These are phyloP conservation scores for Myrmecobius fasciatus DNA, from an alignment of 2,113 vertebrate genomes.

Conservation along the genomic window DNA sequence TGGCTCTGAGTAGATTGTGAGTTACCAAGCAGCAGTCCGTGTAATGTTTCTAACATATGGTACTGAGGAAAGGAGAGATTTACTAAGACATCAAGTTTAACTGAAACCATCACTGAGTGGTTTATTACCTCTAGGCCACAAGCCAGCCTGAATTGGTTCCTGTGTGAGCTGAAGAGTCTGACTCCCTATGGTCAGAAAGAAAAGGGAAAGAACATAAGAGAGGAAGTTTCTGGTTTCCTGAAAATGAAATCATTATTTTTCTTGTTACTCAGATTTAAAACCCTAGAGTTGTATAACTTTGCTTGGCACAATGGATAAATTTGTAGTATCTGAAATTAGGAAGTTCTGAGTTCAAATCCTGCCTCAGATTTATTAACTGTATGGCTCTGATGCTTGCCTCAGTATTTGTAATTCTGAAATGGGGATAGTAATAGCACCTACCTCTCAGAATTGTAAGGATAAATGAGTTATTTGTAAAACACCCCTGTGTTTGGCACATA, in stretches of 20 bases:
- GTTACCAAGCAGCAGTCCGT: neutral
- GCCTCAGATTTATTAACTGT: neutral
- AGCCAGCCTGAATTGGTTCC: neutral
- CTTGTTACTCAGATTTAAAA: neutral
- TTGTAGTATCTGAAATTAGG: neutral
- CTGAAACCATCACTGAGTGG: neutral
- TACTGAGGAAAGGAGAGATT: neutral
- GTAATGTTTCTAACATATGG: neutral
- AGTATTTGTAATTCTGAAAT: neutral
- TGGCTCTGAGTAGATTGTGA: slow-evolving; percentile 10
- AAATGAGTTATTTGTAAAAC: neutral
- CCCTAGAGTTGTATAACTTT: neutral
- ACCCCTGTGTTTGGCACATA: neutral
- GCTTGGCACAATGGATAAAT: neutral
- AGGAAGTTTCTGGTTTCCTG: neutral
- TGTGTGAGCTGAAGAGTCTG: neutral
- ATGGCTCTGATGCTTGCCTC: neutral
- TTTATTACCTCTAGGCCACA: slow-evolving; percentile 13
- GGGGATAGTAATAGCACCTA: neutral
- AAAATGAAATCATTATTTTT: neutral
- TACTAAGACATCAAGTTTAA: neutral
- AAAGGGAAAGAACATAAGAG: neutral
- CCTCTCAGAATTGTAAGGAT: neutral
- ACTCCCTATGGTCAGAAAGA: neutral
- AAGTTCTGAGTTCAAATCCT: neutral